Base-by-base conservation (phyloP, 2,113 vertebrate genomes). In the Sula dactylatra region DNA sequence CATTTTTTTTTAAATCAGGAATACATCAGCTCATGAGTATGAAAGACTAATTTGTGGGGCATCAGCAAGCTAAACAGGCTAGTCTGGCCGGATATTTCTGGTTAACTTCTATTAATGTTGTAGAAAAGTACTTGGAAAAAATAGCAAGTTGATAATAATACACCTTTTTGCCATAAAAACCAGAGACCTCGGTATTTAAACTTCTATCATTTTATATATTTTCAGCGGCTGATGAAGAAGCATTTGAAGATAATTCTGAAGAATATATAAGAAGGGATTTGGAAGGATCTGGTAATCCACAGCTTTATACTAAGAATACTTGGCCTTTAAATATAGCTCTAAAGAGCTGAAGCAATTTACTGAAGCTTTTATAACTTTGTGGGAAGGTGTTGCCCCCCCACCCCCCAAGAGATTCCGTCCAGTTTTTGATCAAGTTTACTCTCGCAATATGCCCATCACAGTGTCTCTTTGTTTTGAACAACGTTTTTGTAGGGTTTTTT, bases 201-300 rank as follows among this genome's bases (percentile, higher is more conserved):
- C 18, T 58, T 74, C 21, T 61, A 0, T 55, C 44, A 45, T 45
- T 45, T 45, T 45, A 45, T 54, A 1, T 94, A 36, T 93, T 97
- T 65, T 95, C 34, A 99, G 99, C 99, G 98, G 99, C 99, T 56
- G 99, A 99, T 97, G 99, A 99, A 97, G 99, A 99, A 98, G 99
- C 99, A 15, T 99, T 99, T 99, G 99, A 99, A 98, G 99, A 99
- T 97, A 99, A 99, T 97, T 99, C 99, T 59, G 99, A 99, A 96
- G 99, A 99, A 95, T 99, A 99, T 88, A 99, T 99, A 90, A 98
- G 99, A 76, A 98, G 99, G 97, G 99, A 99, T 97, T 98, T 99
- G 82, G 99, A 99, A 98, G 99, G 99, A 97, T 99, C 99, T 86
- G 99, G 99, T 99, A 98, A 98, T 90, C 70, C 65, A 82, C 61